These are phyloP conservation scores for Octomys mimax DNA, from an alignment of 2,797 vertebrate genomes.

Conservation along the genomic window DNA sequence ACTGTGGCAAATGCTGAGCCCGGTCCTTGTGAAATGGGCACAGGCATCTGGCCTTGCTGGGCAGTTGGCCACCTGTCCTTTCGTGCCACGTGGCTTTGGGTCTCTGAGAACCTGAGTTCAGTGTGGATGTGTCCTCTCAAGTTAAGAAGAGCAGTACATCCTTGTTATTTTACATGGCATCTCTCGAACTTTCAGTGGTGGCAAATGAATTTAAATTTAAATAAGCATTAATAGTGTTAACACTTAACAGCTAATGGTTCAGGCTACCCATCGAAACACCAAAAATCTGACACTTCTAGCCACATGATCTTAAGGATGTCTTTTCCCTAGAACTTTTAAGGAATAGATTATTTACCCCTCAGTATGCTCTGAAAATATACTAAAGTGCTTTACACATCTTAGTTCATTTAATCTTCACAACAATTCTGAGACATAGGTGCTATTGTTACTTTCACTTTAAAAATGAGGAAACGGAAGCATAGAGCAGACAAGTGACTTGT, in stretches of 20 bases:
- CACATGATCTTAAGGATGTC: neutral
- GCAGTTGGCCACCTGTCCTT: neutral
- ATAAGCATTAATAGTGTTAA: neutral
- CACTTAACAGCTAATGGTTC: neutral
- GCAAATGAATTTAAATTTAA: conserved; percentile 7
- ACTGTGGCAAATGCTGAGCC: neutral
- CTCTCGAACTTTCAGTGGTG: neutral
- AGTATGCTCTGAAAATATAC: neutral
- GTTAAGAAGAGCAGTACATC: neutral
- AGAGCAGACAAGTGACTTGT: neutral
- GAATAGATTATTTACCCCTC: neutral
- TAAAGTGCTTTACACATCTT: neutral
- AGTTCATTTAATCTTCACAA: neutral
- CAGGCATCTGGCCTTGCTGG: neutral
- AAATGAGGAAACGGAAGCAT: neutral
- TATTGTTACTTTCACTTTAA: neutral
- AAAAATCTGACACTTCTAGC: neutral
- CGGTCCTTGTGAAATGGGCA: neutral
- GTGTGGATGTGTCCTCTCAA: neutral
- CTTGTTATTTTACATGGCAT: conserved; percentile 8
- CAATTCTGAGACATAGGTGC: neutral
- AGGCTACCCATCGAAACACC: neutral
- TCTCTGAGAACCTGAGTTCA: neutral
- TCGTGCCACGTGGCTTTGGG: neutral
- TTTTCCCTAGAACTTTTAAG: neutral